Evolutionary conservation across 2,797 vertebrate genomes (phyloP), one percentile per base, ranked within the genome.

Genomic region (Typhlichthys subterraneus): DNA sequence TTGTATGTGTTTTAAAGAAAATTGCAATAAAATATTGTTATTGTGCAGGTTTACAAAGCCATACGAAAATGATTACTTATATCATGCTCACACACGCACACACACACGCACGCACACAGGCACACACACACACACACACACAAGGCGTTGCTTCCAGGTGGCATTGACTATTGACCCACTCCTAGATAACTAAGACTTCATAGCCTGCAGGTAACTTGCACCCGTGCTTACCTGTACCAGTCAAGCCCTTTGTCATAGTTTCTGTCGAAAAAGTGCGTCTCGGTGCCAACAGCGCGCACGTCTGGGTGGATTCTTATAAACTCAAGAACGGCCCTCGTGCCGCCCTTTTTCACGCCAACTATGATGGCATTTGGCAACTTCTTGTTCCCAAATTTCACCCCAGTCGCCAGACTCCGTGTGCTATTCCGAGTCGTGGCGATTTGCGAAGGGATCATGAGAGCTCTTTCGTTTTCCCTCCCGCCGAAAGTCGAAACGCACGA

Each of bases 191-290:
- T 23, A 23, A 23, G 23, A 23, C 23, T 2, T 23, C 8, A 38
- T 38, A 38, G 33, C 5, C 33, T 17, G 15, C 65, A 72, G 72
- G 76, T 78, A 69, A 62, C 46, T 13, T 4, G 2, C 4, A 5
- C 19, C 19, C 13, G 15, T 6, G 55, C 91, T 93, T 89, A 96
- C 95, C 95, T 95, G 94, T 97, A 96, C 95, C 95, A 96, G 85
- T 96, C 95, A 78, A 96, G 88, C 31, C 95, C 95, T 63, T 90
- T 81, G 49, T 94, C 92, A 77, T 96, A 96, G 89, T 97, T 95
- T 80, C 95, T 85, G 81, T 97, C 95, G 80, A 97, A 97, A 88
- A 97, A 97, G 86, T 96, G 95, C 12, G 95, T 95, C 83, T 96
- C 95, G 0, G 95, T 96, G 58, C 95, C 95, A 61, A 95, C 84